These are phyloP conservation scores for Hirudinaria manillensis DNA, from an alignment of 2,888 invertebrate genomes.

Conservation along the genomic window DNA sequence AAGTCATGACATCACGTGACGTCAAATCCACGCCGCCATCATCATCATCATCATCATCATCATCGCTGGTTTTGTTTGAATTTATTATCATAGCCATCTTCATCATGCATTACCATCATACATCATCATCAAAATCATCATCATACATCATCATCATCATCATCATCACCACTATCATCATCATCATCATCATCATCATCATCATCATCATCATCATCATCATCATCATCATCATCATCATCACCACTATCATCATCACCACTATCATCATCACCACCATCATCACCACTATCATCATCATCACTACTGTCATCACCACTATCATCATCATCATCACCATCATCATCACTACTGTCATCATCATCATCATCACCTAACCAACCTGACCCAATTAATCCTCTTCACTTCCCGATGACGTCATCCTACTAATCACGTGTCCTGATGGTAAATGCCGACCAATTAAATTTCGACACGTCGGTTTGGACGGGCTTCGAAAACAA, in stretches of 20 bases:
- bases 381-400: too few relatives aligned
- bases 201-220: constrained; percentile 17
- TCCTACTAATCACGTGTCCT: too few relatives aligned
- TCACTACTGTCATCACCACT: constrained; percentile 15
- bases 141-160: constrained; percentile 4
- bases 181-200: constrained; percentile 26
- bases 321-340: constrained; percentile 16
- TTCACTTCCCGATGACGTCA: too few relatives aligned
- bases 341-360: constrained; percentile 2
- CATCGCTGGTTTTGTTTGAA: background rate
- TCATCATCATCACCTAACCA: constrained; percentile 15
- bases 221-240: constrained; percentile 17
- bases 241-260: constrained; percentile 19
- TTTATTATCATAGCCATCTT: constrained; percentile 11
- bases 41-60: constrained; percentile 27
- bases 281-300: constrained; percentile 13
- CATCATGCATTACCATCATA: constrained; percentile 26
- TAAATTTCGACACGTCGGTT: too few relatives aligned
- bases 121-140: constrained; percentile 18
- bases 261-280: constrained; percentile 20
- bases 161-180: constrained; percentile 17
- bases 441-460: too few relatives aligned
- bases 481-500: too few relatives aligned
- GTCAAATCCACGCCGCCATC: constrained; percentile 7
- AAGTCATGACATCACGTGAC: background rate